Evolutionary conservation across 2,888 invertebrate genomes (phyloP), one percentile per base, ranked within the genome.

Genomic region (Amorpha juglandis): DNA sequence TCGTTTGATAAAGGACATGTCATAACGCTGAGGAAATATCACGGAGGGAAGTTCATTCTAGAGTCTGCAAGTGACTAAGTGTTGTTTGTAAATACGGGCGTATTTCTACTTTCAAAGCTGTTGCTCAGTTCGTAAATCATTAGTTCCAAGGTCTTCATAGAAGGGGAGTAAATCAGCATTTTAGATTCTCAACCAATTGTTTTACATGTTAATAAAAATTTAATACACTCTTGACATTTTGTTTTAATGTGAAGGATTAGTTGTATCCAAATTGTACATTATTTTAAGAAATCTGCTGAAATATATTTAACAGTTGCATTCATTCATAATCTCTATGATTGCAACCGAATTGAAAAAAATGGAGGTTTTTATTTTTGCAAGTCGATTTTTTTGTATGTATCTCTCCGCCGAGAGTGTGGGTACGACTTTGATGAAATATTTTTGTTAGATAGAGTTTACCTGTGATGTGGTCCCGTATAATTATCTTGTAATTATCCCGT

Each of bases 141-240:
- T 9, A 58, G 12, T 16, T 58, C 4, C 58, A 42, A 58, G 58
- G 58, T 19, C 19, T 38, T 42, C 33, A n/a, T 35, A 14, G n/a
- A 53, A 53, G 6, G 11, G 42, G 19, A 58, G 19, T 42, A 19
- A 58, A 58, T 38, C n/a, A 53, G 33, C 38, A 58, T 58, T 19
- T 19, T 58, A 19, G 38, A 38, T 0, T 55, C 16, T 38, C 35
- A 16, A 38, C 19, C 42, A 35, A 53, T 53, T 53, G 35, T 53
- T 58, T 58, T 58, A 42, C 38, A 38, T 58, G 19, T 58, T 19
- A 42, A 50, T 50, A 50, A 50, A 50, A 50, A 19, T 50, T 58
- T 42, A 58, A 42, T 19, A 58, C 19, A 19, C 38, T n/a, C 58
- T 58, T 58, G 58, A 58, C 58, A 21, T 58, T 58, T 27, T n/a